These are phyloP conservation scores for Lycocerus yunnanus DNA, from an alignment of 2,888 invertebrate species.

Conservation along the genomic window DNA sequence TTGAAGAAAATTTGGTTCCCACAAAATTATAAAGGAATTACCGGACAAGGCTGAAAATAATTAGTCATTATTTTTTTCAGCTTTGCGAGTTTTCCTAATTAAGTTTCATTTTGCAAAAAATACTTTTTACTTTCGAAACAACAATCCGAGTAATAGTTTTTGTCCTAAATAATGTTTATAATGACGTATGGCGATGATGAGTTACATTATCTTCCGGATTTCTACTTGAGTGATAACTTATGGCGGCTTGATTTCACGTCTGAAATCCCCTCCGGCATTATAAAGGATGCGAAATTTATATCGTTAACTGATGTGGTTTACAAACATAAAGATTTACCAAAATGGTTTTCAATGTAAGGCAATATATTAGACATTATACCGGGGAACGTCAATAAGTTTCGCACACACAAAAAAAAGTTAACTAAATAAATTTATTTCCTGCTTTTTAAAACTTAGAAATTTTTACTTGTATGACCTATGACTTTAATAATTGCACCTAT, in stretches of 20 bases:
- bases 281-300: background rate
- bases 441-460: too few species aligned
- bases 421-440: too few species aligned
- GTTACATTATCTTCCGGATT: slow-evolving; percentile 1
- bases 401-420: too few species aligned
- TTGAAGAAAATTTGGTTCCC: background rate
- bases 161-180: background rate
- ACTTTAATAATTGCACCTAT: too few species aligned
- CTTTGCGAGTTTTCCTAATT: too few species aligned
- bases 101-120: background rate
- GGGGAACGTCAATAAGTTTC: background rate
- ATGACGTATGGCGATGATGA: background rate
- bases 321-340: background rate
- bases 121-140: background rate
- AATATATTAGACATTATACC: background rate
- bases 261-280: background rate
- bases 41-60: background rate
- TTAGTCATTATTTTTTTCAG: too few species aligned
- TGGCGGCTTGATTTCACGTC: background rate
- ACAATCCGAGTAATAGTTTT: background rate
- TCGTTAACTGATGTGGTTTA: background rate
- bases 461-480: too few species aligned
- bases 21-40: background rate
- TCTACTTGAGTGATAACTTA: slow-evolving; percentile 2
- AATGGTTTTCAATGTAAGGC: background rate